phyloP scores from a whole-genome alignment of 2,797 vertebrate genomes.

The Enteromius treurensis region DNA sequence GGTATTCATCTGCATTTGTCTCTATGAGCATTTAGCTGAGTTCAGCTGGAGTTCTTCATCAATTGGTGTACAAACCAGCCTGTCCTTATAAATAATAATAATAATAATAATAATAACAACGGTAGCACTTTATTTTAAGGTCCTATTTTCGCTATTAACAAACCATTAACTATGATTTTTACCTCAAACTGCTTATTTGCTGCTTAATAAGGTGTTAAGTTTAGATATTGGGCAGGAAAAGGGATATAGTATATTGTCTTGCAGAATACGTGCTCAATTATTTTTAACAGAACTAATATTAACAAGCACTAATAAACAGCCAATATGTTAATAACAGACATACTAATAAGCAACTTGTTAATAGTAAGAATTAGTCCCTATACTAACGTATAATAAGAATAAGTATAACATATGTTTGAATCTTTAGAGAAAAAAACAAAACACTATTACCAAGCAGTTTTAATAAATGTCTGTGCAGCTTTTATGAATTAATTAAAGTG shows the following conservation, averaged over 20 bases:
- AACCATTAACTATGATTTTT: too few species aligned
- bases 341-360: background rate
- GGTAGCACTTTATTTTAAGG: background rate
- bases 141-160: too few species aligned
- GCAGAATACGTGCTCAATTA: too few species aligned
- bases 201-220: too few species aligned
- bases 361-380: background rate
- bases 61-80: background rate
- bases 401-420: background rate
- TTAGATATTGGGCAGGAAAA: too few species aligned
- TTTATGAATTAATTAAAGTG: constrained; percentile 3
- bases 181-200: too few species aligned
- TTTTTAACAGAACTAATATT: too few species aligned
- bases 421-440: background rate
- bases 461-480: background rate
- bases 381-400: background rate
- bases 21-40: background rate
- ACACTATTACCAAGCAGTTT: background rate
- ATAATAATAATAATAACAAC: background rate
- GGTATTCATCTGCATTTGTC: background rate
- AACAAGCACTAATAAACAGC: too few species aligned
- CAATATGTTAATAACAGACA: background rate
- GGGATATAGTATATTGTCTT: too few species aligned
- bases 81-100: background rate
- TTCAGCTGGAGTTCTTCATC: background rate